Conservation (phyloP, 2,888 invertebrate genomes). For the Elmis aenea region DNA sequence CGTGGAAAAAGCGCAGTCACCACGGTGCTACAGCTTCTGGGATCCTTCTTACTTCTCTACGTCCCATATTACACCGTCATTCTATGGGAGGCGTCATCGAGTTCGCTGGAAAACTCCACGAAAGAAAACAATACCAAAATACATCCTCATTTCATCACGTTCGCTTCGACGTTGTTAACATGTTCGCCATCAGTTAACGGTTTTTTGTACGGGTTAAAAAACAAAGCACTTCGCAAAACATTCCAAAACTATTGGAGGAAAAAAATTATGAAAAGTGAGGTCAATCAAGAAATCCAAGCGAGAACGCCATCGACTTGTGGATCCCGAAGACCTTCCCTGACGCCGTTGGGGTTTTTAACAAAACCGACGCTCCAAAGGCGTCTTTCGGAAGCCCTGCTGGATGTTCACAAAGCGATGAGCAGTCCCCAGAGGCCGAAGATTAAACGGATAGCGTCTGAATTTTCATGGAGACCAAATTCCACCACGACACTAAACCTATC, state of each 20-base stretch:
- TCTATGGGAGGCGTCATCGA: conserved; percentile 57
- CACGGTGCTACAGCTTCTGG: conserved; percentile 68
- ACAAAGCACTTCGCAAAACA: conserved; percentile 64
- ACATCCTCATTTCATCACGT: conserved; percentile 51
- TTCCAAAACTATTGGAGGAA: conserved; percentile 75
- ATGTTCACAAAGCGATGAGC: conserved; percentile 41
- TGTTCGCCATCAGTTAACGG: conserved; percentile 70
- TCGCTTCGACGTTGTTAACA: conserved; percentile 62
- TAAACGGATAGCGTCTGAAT: conserved; percentile 49
- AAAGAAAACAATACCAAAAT: conserved; percentile 29
- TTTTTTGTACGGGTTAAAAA: conserved; percentile 73
- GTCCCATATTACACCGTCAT: conserved; percentile 69
- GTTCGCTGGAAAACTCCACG: conserved; percentile 30
- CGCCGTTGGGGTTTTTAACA: conserved; percentile 51
- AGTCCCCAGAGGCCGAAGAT: conserved; percentile 41
- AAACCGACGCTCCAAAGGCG: conserved; percentile 52
- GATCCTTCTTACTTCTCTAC: conserved; percentile 66
- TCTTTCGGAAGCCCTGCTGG: conserved; percentile 54
- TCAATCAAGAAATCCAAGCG: conserved; percentile 76
- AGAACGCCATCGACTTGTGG: conserved; percentile 74
- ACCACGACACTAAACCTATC: conserved; percentile 38
- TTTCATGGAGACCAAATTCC: conserved; percentile 51
- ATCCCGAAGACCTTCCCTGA: conserved; percentile 67
- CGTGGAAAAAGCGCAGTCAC: conserved; percentile 56
- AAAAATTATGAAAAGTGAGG: conserved; percentile 71